These are phyloP conservation scores for Ellobius talpinus DNA, from an alignment of 2,113 vertebrate genomes.

Conservation along the genomic window DNA sequence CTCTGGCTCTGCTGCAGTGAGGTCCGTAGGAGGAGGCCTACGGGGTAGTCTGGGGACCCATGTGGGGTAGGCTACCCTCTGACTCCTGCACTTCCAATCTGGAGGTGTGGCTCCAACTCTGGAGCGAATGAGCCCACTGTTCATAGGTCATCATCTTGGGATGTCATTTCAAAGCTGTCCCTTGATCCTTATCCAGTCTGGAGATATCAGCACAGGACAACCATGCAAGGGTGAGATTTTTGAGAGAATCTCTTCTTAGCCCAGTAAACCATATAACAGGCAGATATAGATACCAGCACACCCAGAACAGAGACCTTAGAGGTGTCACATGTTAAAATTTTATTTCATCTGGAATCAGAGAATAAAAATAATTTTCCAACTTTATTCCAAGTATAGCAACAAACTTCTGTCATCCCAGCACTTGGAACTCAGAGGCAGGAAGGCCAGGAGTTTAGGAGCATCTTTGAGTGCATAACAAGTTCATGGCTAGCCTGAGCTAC, in stretches of 20 bases:
- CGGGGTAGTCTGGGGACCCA: background rate
- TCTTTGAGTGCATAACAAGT: background rate
- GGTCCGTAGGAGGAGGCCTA: fast-evolving
- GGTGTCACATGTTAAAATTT: background rate
- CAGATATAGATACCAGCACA: fast-evolving
- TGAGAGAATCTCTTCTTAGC: no score
- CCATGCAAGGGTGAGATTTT: background rate
- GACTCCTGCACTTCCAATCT: background rate
- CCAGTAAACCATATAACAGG: background rate
- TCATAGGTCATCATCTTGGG: background rate
- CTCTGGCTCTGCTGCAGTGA: background rate
- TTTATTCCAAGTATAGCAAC: background rate
- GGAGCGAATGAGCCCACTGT: fast-evolving
- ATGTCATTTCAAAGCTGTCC: fast-evolving
- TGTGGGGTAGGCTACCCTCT: background rate
- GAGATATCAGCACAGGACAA: background rate
- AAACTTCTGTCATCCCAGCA: background rate
- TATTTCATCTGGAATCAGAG: background rate
- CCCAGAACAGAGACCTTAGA: background rate
- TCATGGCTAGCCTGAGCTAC: background rate
- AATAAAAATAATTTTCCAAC: background rate
- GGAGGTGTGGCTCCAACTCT: background rate
- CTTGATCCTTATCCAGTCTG: background rate
- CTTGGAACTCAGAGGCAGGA: background rate
- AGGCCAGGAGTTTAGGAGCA: background rate